Percentiles rank a stretch among this genome's conserved stretches.
These are phyloP conservation scores for Ptychadena robeensis DNA, from an alignment of 2,797 vertebrate genomes.

Conservation along the genomic window DNA sequence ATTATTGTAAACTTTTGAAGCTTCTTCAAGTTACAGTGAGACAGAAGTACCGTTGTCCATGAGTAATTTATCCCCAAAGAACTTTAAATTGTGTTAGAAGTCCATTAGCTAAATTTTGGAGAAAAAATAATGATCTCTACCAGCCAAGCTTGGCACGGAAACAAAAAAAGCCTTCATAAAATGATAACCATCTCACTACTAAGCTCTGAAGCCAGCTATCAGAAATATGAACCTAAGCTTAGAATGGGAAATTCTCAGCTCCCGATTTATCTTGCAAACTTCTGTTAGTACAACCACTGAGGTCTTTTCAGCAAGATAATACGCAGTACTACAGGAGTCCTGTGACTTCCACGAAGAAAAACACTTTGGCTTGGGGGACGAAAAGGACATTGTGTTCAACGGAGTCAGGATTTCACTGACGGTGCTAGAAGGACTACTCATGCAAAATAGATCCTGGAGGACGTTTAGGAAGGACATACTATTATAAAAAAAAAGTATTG, in stretches of 20 bases:
- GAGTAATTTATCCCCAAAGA: constrained; percentile 69
- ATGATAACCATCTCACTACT: constrained; percentile 63
- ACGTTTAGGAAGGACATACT: constrained; percentile 9
- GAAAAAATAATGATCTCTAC: constrained; percentile 50
- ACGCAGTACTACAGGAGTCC: constrained; percentile 36
- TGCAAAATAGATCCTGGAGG: constrained; percentile 16
- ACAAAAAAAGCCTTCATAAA: constrained; percentile 57
- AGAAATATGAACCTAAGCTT: constrained; percentile 58
- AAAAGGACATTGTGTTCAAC: constrained; percentile 54
- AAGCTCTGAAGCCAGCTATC: constrained; percentile 62
- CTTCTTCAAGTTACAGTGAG: constrained; percentile 65
- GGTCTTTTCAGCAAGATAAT: constrained; percentile 18
- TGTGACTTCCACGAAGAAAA: constrained; percentile 19
- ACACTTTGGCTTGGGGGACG: constrained; percentile 3
- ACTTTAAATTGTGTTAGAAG: constrained; percentile 69
- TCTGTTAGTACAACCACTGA: constrained; percentile 59
- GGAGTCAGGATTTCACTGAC: constrained; percentile 19
- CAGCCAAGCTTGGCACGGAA: constrained; percentile 41
- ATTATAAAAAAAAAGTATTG: constrained; percentile 8
- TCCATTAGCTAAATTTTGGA: constrained; percentile 70
- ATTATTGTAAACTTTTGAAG: constrained; percentile 59
- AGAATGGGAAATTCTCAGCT: constrained; percentile 43
- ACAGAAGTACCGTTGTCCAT: constrained; percentile 68
- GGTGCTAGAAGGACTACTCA: constrained; percentile 26
- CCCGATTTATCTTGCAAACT: constrained; percentile 61